Evolutionary conservation across 2,888 invertebrate genomes (phyloP).

Genomic region (Apamea crenata): DNA sequence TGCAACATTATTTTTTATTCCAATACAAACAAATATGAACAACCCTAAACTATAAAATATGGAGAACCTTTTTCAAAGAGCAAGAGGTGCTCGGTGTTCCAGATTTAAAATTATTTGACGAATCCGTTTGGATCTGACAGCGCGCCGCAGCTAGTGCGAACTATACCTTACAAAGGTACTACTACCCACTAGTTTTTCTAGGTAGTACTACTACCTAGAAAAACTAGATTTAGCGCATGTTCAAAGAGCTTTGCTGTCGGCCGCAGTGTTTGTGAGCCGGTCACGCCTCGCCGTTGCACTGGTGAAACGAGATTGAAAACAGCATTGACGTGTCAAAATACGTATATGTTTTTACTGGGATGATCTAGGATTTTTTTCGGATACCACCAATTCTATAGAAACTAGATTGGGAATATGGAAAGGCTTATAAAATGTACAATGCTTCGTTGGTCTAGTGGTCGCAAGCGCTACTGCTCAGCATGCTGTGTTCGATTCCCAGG

Average conservation of each 20-base stretch:
- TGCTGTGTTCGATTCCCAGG: too few relatives aligned
- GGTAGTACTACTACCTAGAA: too few relatives aligned
- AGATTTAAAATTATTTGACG: slow-evolving; percentile 36
- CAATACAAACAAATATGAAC: not conserved
- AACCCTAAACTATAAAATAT: not conserved
- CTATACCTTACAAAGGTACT: slow-evolving; percentile 69
- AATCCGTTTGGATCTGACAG: slow-evolving; percentile 33
- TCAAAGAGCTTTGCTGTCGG: slow-evolving; percentile 86
- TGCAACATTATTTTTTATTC: not conserved
- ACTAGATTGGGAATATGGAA: slow-evolving; percentile 20
- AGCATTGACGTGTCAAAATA: slow-evolving; percentile 45
- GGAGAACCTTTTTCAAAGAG: not conserved
- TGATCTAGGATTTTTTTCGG: slow-evolving; percentile 35
- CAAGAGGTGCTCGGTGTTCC: slow-evolving; percentile 5
- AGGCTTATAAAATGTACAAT: not conserved
- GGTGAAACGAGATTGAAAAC: slow-evolving; percentile 68
- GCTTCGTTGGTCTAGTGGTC: not conserved
- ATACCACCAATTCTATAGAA: slow-evolving; percentile 12
- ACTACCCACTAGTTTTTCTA: slow-evolving; percentile 70
- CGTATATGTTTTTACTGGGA: slow-evolving; percentile 28
- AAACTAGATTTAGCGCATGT: slow-evolving; percentile 69
- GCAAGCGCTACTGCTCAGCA: too few relatives aligned
- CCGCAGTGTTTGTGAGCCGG: slow-evolving; percentile 74
- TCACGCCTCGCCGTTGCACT: slow-evolving; percentile 55
- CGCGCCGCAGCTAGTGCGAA: slow-evolving; percentile 13